phyloP scores from a whole-genome alignment of 2,113 vertebrate genomes.

The Baryphthengus martii region DNA sequence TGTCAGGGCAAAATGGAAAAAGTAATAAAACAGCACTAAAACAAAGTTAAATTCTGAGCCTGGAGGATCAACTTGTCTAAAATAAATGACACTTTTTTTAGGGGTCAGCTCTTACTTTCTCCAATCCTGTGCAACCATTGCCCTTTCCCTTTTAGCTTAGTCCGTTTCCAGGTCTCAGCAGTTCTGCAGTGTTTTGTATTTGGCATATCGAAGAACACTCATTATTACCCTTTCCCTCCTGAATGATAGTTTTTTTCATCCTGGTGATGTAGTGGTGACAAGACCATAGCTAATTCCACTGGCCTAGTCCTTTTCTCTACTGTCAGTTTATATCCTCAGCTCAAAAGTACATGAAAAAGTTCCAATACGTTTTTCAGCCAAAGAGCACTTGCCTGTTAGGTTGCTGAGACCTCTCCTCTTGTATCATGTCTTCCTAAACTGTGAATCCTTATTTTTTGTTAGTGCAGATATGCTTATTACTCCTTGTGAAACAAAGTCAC shows the following conservation, averaged over 20 bases:
- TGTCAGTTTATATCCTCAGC: not conserved
- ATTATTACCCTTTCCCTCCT: conserved; percentile 26
- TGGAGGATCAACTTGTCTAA: not conserved
- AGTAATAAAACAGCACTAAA: conserved; percentile 52
- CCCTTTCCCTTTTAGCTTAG: conserved; percentile 37
- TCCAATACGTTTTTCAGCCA: not conserved
- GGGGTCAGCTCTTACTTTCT: conserved; percentile 17
- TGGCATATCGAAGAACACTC: conserved; percentile 7
- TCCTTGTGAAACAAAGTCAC: not conserved
- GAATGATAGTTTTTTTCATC: not conserved
- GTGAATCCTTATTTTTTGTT: not conserved
- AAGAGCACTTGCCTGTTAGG: not conserved
- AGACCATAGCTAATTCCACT: not conserved
- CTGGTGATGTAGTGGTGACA: not conserved
- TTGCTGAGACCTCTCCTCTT: not conserved
- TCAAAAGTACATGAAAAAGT: not conserved
- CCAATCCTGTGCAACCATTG: not conserved
- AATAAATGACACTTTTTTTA: not conserved
- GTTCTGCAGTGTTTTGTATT: not conserved
- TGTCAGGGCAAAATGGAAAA: conserved; percentile 32
- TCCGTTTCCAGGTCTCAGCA: not conserved
- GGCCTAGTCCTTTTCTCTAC: not conserved
- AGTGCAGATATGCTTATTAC: not conserved
- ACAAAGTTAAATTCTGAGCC: conserved; percentile 36
- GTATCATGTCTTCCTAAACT: not conserved